Evolutionary conservation across 2,797 vertebrate species (phyloP).

Genomic region (Catostomus latipinnis): DNA sequence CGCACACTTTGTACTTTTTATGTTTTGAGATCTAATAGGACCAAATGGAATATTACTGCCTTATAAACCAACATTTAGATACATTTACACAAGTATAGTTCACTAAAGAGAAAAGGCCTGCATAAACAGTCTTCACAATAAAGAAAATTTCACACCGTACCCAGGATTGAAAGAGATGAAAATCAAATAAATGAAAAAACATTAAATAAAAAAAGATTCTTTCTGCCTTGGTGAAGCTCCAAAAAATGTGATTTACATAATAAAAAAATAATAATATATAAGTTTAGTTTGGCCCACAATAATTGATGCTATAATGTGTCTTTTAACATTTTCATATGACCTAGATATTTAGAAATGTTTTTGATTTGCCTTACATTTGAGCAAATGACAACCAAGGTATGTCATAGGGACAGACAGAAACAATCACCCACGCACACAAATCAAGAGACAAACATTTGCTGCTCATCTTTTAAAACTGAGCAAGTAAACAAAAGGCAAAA

Average conservation of each 20-base stretch:
- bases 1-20: conserved; percentile 18
- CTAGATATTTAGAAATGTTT: not conserved
- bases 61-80: conserved; percentile 27
- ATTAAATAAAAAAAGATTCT: not conserved
- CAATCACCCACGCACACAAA: too few relatives aligned
- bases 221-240: not conserved
- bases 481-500: conserved; percentile 50
- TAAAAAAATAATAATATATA: not conserved
- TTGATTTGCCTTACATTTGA: too few relatives aligned
- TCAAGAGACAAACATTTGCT: not conserved
- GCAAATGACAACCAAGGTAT: too few relatives aligned
- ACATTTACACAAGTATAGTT: conserved; percentile 29
- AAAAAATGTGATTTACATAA: not conserved
- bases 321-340: not conserved
- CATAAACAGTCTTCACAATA: not conserved
- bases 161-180: not conserved
- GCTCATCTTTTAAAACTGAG: conserved; percentile 36
- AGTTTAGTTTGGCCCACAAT: not conserved
- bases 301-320: not conserved
- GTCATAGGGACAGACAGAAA: too few relatives aligned
- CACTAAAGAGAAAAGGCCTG: conserved; percentile 19
- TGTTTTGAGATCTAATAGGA: conserved; percentile 17
- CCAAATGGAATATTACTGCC: conserved; percentile 6
- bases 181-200: not conserved
- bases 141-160: not conserved